A percentile compares a stretch with the other conserved stretches of the same genome.
phyloP scores from a whole-genome alignment of 2,113 vertebrate species.

The Erpornis zantholeuca region DNA sequence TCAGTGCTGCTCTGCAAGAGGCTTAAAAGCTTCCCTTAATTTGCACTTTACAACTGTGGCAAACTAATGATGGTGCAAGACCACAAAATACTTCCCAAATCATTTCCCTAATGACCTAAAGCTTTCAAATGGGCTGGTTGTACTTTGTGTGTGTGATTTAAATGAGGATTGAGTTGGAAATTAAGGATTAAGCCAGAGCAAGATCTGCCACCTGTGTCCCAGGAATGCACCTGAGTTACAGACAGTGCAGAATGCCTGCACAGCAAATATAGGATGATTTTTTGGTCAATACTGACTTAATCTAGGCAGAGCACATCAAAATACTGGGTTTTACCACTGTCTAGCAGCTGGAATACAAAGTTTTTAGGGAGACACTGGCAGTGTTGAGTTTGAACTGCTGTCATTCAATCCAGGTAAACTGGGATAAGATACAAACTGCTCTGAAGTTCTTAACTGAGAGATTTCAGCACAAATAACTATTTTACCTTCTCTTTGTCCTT shows the following conservation, averaged over 20 bases:
- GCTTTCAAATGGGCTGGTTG: neutral
- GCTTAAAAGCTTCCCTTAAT: neutral
- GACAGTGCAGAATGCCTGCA: neutral
- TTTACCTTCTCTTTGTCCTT: neutral
- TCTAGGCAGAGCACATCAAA: neutral
- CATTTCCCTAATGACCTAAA: neutral
- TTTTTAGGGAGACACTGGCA: neutral
- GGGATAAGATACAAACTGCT: neutral
- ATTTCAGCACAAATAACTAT: fast-evolving
- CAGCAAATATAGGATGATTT: neutral
- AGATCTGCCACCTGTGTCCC: neutral
- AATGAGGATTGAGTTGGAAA: neutral
- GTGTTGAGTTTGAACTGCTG: neutral
- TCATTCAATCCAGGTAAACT: neutral
- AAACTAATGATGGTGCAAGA: neutral
- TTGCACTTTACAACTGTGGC: neutral
- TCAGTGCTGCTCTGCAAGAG: neutral
- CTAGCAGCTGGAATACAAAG: neutral
- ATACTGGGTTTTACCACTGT: neutral
- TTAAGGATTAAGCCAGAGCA: neutral
- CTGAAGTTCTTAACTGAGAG: neutral
- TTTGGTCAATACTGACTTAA: neutral
- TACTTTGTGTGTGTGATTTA: neutral
- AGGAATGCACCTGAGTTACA: neutral
- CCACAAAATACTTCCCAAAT: neutral